Conservation (phyloP, 1,140 invertebrate species). For the Papilio machaon region DNA sequence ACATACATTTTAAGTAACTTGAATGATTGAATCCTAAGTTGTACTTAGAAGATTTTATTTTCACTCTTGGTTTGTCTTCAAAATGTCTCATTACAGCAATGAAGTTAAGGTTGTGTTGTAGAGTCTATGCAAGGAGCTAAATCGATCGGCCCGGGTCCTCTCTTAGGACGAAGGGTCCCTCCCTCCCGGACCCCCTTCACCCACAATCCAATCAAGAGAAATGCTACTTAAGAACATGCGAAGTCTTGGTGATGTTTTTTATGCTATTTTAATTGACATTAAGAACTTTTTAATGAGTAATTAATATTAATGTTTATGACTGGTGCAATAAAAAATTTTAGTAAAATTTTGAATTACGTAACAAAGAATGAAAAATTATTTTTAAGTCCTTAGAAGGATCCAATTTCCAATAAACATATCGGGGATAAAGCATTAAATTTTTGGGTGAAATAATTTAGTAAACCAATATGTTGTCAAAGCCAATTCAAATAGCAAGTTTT, state of each 20-base stretch:
- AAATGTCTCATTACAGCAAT: neutral
- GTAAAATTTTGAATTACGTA: neutral
- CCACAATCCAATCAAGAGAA: conserved; percentile 41
- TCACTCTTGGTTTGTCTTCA: neutral
- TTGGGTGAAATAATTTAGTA: neutral
- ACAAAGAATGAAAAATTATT: neutral
- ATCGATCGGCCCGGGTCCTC: conserved; percentile 70
- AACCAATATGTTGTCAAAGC: no score
- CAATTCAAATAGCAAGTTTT: neutral
- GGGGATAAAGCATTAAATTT: neutral
- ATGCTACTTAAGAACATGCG: conserved; percentile 22
- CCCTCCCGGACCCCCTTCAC: conserved; percentile 48
- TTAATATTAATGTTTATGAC: neutral
- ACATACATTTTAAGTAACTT: no score
- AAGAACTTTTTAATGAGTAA: neutral
- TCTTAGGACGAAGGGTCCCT: conserved; percentile 45
- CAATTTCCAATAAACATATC: neutral
- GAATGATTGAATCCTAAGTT: no score
- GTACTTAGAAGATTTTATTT: neutral
- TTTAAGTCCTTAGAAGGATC: neutral
- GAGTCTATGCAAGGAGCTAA: conserved; percentile 49
- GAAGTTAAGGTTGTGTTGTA: neutral
- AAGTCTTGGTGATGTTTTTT: conserved; percentile 8
- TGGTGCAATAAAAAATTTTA: neutral
- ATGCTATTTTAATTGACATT: neutral